Conservation (phyloP, 2,113 vertebrate genomes). For the Thalassoma bifasciatum region DNA sequence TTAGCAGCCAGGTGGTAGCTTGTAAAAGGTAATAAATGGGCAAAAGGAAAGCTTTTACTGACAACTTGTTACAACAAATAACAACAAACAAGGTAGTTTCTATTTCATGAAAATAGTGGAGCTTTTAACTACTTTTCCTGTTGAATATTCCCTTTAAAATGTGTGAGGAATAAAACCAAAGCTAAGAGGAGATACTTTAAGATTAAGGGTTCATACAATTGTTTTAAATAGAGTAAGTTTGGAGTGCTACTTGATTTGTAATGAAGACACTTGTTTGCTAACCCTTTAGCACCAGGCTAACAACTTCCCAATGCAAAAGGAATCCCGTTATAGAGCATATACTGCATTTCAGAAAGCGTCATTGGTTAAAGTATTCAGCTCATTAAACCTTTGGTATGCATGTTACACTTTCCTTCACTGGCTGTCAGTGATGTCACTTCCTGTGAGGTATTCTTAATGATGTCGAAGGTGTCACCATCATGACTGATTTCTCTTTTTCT, state of each 20-base stretch:
- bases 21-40: too few species aligned
- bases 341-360: background rate
- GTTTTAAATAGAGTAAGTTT: too few species aligned
- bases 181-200: background rate
- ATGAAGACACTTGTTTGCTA: background rate
- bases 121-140: background rate
- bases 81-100: too few species aligned
- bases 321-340: background rate
- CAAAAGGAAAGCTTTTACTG: too few species aligned
- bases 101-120: background rate
- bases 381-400: background rate
- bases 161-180: background rate
- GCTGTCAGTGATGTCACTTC: background rate
- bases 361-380: background rate
- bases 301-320: background rate
- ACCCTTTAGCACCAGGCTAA: background rate
- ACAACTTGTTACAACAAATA: too few species aligned
- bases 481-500: conserved; percentile 4
- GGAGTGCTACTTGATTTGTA: background rate
- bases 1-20: too few species aligned
- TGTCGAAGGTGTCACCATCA: background rate
- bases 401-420: background rate
- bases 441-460: background rate
- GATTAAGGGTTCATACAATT: background rate
- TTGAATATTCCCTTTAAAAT: background rate